These are phyloP conservation scores for Drosophila simulans DNA, from an alignment of 1,140 invertebrate species.

Conservation along the genomic window DNA sequence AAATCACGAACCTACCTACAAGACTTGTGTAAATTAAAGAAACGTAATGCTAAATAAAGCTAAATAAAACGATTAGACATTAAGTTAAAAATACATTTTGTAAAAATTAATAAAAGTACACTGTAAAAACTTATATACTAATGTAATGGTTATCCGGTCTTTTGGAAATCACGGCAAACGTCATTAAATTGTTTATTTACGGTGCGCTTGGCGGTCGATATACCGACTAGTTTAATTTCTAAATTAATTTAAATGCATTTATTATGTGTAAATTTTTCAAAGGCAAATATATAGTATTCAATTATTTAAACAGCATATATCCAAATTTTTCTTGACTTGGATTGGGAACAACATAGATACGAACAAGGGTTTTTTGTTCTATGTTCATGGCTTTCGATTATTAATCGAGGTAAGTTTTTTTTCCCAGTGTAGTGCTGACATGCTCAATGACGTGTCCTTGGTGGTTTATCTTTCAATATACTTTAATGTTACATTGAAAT, in stretches of 20 bases:
- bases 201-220: conserved; percentile 66
- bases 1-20: conserved; percentile 82
- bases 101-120: conserved; percentile 76
- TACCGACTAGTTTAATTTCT: conserved; percentile 78
- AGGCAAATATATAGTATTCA: conserved; percentile 78
- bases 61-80: conserved; percentile 63
- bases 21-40: conserved; percentile 80
- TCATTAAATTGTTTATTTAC: conserved; percentile 36
- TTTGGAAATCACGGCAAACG: conserved; percentile 67
- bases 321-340: neutral
- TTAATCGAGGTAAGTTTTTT: too few relatives aligned
- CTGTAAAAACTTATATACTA: conserved; percentile 67
- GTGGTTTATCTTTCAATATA: neutral
- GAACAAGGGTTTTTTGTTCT: too few relatives aligned
- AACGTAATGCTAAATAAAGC: conserved; percentile 31
- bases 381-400: too few relatives aligned
- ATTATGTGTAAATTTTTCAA: conserved; percentile 74
- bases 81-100: conserved; percentile 78
- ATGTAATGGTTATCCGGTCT: conserved; percentile 56
- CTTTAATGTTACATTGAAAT: neutral
- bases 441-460: neutral
- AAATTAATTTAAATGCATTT: conserved; percentile 80
- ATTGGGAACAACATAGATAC: too few relatives aligned
- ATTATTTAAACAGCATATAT: conserved; percentile 68
- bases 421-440: too few relatives aligned